These are phyloP conservation scores for Chrysemys picta DNA, from an alignment of 2,113 vertebrate genomes.

Conservation along the genomic window DNA sequence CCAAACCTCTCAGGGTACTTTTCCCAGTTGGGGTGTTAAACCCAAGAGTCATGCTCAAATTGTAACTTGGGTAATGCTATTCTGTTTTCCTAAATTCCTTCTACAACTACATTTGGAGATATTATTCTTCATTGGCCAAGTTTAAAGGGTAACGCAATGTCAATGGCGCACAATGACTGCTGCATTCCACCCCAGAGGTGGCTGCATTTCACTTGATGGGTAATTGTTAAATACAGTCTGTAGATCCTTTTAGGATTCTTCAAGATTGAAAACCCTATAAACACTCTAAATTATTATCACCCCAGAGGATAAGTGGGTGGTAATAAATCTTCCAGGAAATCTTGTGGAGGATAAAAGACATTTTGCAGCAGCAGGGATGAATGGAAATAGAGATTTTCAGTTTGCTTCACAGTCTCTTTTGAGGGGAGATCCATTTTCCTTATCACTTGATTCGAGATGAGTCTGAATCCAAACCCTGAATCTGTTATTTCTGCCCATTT, in stretches of 20 bases:
- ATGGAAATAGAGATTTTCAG: neutral
- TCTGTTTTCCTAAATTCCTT: neutral
- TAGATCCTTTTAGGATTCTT: neutral
- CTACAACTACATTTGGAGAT: neutral
- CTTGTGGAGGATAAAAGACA: neutral
- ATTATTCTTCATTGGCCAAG: neutral
- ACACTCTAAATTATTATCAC: rapidly evolving
- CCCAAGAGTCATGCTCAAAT: neutral
- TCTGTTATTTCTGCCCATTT: neutral
- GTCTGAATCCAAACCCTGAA: neutral
- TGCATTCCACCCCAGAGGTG: rapidly evolving
- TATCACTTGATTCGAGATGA: neutral
- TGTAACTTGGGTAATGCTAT: neutral
- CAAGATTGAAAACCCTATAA: neutral
- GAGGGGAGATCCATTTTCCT: neutral
- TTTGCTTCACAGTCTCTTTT: neutral
- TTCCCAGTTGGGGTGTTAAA: neutral
- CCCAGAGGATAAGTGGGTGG: conserved; percentile 8
- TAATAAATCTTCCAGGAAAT: neutral
- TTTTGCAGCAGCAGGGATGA: neutral
- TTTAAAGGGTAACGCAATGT: neutral
- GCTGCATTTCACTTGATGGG: neutral
- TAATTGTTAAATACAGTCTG: neutral
- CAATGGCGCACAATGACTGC: neutral
- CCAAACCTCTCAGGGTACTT: neutral